A percentile compares a stretch with the other conserved stretches of the same genome.
Evolutionary conservation across 2,797 vertebrate species (phyloP).

Genomic region (Mormyrus hasselquistii): DNA sequence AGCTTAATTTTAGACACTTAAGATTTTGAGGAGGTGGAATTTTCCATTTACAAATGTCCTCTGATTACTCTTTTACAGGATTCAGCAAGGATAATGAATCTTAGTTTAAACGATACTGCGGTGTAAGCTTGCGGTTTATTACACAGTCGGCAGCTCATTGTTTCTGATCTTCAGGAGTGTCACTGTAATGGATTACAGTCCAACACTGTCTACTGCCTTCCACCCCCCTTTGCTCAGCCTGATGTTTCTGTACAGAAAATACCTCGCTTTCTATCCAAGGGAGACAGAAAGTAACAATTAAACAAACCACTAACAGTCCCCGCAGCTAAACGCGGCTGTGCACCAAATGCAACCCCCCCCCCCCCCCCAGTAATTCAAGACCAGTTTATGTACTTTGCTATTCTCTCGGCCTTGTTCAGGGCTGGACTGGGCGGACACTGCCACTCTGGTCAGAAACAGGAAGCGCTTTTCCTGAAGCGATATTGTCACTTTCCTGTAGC

Average conservation of each 20-base stretch:
- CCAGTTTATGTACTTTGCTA: not conserved
- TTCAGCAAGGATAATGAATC: conserved; percentile 25
- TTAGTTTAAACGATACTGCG: conserved; percentile 22
- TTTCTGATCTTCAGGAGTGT: conserved; percentile 21
- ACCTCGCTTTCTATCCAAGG: not conserved
- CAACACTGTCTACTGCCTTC: not conserved
- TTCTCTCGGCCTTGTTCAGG: not conserved
- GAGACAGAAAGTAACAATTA: not conserved
- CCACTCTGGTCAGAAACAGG: not conserved
- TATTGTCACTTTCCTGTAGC: not conserved
- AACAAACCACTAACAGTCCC: not conserved
- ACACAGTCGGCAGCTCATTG: conserved; percentile 16
- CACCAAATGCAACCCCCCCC: not conserved
- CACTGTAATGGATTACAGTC: conserved; percentile 20
- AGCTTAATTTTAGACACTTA: not conserved
- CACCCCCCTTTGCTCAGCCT: not conserved
- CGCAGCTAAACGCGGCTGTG: not conserved
- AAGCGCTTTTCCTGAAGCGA: not conserved
- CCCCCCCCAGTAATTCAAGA: not conserved
- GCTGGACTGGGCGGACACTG: not conserved
- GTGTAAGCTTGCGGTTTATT: conserved; percentile 26
- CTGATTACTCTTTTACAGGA: not conserved
- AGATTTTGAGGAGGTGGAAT: not conserved
- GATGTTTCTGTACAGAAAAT: not conserved
- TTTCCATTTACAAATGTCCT: not conserved